These are phyloP conservation scores for Drosophila meridiana DNA, from an alignment of 2,888 invertebrate species.

Conservation along the genomic window DNA sequence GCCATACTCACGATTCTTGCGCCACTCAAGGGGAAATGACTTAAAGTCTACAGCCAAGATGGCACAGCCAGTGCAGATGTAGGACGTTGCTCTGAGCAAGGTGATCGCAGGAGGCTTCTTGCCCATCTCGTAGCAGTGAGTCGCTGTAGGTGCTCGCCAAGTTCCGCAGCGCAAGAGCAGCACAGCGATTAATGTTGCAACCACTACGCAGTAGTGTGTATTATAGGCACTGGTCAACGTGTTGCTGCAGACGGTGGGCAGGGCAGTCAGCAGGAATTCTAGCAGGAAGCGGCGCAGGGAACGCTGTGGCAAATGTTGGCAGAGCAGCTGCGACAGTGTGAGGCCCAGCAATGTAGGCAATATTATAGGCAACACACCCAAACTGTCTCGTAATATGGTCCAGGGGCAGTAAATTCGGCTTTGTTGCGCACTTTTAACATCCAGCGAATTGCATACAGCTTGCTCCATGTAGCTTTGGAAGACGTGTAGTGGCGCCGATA, in stretches of 20 bases:
- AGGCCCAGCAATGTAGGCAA: conserved; percentile 64
- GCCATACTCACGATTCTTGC: conserved; percentile 95
- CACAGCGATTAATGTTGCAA: neutral
- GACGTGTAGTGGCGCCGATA: conserved; percentile 41
- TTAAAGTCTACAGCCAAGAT: conserved; percentile 98
- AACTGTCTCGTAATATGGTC: conserved; percentile 50
- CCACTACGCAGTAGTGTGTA: conserved; percentile 18
- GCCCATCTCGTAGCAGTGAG: conserved; percentile 49
- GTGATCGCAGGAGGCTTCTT: conserved; percentile 87
- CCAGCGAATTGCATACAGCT: conserved; percentile 23
- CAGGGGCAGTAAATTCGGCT: conserved; percentile 48
- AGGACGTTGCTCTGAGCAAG: conserved; percentile 89
- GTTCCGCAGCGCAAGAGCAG: conserved; percentile 51
- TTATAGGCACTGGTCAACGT: conserved; percentile 86
- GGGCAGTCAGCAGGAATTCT: conserved; percentile 87
- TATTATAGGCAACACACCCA: conserved; percentile 61
- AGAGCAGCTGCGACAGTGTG: conserved; percentile 58
- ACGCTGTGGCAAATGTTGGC: conserved; percentile 30
- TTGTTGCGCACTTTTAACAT: neutral
- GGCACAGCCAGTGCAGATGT: conserved; percentile 90
- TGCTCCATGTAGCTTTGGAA: conserved; percentile 39
- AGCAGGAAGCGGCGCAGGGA: conserved; percentile 81
- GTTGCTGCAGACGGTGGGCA: conserved; percentile 87
- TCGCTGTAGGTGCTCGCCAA: conserved; percentile 3
- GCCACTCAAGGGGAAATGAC: conserved; percentile 93